These are phyloP conservation scores for Drosophila dives DNA, from an alignment of 2,888 invertebrate species.

Conservation along the genomic window DNA sequence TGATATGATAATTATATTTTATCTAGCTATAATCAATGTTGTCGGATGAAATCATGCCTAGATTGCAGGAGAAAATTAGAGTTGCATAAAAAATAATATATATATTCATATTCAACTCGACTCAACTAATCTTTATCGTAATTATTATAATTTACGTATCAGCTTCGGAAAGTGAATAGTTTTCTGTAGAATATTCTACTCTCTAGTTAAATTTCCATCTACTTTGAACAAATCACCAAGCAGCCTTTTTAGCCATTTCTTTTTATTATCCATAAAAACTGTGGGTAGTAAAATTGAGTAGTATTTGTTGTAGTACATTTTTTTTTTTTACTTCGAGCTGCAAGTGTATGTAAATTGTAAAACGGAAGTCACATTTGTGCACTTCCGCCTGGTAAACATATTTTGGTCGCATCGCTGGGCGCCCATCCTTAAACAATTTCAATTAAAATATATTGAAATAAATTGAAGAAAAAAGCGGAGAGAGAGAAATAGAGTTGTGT, in stretches of 20 bases:
- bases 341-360: conserved; percentile 49
- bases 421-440: conserved; percentile 69
- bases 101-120: background rate
- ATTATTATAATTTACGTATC: background rate
- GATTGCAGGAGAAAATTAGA: background rate
- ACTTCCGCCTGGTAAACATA: conserved; percentile 62
- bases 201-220: background rate
- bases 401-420: conserved; percentile 24
- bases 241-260: conserved; percentile 15
- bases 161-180: background rate
- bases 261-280: conserved; percentile 24
- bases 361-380: conserved; percentile 74
- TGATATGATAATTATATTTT: background rate
- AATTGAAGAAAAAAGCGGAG: conserved; percentile 55
- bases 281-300: conserved; percentile 31
- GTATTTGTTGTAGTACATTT: conserved; percentile 6
- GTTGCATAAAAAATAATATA: background rate
- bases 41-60: background rate
- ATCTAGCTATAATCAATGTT: background rate
- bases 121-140: background rate
- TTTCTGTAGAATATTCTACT: background rate
- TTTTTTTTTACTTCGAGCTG: conserved; percentile 17
- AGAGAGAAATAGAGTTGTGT: conserved; percentile 9
- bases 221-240: background rate
- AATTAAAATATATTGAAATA: conserved; percentile 78